Conservation (phyloP, 2,888 invertebrate species). For the Lithodes maja region DNA sequence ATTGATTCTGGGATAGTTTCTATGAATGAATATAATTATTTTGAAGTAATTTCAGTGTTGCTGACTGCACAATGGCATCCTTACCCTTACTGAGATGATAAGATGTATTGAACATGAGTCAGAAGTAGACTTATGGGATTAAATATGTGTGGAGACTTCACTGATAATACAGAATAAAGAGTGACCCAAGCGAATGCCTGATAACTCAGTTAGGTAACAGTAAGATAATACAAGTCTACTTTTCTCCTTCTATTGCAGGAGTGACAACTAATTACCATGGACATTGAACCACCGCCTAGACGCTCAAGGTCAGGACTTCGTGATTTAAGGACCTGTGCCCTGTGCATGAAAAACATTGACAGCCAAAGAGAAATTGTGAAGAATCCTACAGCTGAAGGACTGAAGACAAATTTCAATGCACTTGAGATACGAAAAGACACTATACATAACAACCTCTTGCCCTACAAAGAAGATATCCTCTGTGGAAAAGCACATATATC, state of each 20-base stretch:
- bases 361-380: background rate
- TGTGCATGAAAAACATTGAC: background rate
- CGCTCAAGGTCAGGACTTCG: background rate
- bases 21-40: too few relatives aligned
- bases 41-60: too few relatives aligned
- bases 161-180: background rate
- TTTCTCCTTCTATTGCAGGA: background rate
- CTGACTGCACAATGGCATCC: background rate
- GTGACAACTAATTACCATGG: background rate
- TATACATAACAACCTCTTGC: background rate
- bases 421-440: background rate
- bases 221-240: background rate
- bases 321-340: background rate
- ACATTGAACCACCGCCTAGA: background rate
- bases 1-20: too few relatives aligned
- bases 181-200: background rate
- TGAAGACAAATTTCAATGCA: background rate
- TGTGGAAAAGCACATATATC: background rate
- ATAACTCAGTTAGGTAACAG: background rate
- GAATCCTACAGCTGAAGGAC: background rate
- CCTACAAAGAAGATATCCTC: slow-evolving; percentile 1
- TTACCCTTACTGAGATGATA: background rate
- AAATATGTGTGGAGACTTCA: background rate
- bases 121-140: background rate
- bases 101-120: background rate